Evolutionary conservation across 2,888 invertebrate genomes (phyloP).

Genomic region (Lepidochitona cinerea): DNA sequence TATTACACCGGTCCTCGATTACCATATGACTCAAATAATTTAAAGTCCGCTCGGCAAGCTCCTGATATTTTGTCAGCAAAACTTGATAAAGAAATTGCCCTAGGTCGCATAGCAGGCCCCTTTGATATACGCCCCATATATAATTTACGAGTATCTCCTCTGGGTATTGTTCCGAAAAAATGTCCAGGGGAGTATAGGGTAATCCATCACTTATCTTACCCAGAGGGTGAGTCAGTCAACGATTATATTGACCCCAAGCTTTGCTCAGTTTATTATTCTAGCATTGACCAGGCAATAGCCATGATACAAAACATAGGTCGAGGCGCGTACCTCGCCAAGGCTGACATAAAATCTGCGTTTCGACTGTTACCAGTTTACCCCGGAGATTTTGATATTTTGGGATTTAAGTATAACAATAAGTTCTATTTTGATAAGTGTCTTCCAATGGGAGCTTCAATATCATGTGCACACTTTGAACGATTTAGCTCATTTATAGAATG

Average conservation of each 20-base stretch:
- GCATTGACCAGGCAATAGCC: slow-evolving; percentile 12
- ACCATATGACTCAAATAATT: no score
- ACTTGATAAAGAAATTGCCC: no score
- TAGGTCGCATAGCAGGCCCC: no score
- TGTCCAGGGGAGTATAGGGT: slow-evolving; percentile 18
- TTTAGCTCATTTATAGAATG: slow-evolving; percentile 20
- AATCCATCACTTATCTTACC: slow-evolving; percentile 23
- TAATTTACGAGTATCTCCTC: slow-evolving; percentile 4
- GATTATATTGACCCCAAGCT: slow-evolving; percentile 11
- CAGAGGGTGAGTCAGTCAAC: slow-evolving; percentile 19
- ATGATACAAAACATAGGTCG: slow-evolving; percentile 13
- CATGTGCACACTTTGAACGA: slow-evolving; percentile 12
- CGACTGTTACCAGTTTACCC: slow-evolving; percentile 22
- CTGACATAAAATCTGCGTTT: slow-evolving; percentile 30
- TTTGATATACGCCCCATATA: no score
- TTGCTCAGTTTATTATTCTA: slow-evolving; percentile 11
- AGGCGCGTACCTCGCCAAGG: slow-evolving; percentile 17
- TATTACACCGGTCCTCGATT: no score
- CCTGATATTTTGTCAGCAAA: no score
- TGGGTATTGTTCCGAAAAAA: slow-evolving; percentile 25
- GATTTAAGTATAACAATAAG: slow-evolving; percentile 15
- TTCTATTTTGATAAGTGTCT: slow-evolving; percentile 22
- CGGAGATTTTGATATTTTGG: slow-evolving; percentile 25
- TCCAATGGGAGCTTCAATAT: slow-evolving; percentile 17
- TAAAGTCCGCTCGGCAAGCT: no score